Conservation (phyloP, 2,888 invertebrate species). For the Antheraea yamamai region DNA sequence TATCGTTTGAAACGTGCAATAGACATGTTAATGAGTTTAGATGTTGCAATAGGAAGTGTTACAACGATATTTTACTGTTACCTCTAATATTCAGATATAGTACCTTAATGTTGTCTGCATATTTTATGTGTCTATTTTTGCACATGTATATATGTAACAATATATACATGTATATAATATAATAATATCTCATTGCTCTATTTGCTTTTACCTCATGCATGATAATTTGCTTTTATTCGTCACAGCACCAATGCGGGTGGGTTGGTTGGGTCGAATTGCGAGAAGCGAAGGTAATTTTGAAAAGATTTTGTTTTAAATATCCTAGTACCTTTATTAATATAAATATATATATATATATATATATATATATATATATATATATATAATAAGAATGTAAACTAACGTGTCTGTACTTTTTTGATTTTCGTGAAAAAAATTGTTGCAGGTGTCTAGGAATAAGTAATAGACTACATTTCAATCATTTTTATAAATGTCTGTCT, state of each 20-base stretch:
- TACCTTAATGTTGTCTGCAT: slow-evolving; percentile 22
- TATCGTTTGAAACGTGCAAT: slow-evolving; percentile 45
- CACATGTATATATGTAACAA: no score
- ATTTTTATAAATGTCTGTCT: not conserved
- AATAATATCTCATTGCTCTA: slow-evolving; percentile 34
- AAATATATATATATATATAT: no score
- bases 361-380: no score
- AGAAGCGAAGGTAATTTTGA: slow-evolving; percentile 67
- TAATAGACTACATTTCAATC: no score
- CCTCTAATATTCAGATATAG: slow-evolving; percentile 28
- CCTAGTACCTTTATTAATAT: slow-evolving; percentile 15
- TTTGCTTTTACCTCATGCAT: slow-evolving; percentile 62
- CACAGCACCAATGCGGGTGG: slow-evolving; percentile 63
- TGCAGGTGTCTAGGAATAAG: no score
- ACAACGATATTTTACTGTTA: slow-evolving; percentile 32
- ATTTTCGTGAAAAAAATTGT: no score
- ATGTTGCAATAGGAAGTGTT: slow-evolving; percentile 40
- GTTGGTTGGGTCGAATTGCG: slow-evolving; percentile 74
- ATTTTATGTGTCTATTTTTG: slow-evolving; percentile 30
- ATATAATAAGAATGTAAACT: no score
- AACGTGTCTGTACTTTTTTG: no score
- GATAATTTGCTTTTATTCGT: slow-evolving; percentile 68
- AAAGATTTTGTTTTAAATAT: slow-evolving; percentile 26
- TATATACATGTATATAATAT: no score
- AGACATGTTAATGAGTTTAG: slow-evolving; percentile 54